Evolutionary conservation across 2,113 vertebrate genomes (phyloP).

Genomic region (Gallinago jamesoni): DNA sequence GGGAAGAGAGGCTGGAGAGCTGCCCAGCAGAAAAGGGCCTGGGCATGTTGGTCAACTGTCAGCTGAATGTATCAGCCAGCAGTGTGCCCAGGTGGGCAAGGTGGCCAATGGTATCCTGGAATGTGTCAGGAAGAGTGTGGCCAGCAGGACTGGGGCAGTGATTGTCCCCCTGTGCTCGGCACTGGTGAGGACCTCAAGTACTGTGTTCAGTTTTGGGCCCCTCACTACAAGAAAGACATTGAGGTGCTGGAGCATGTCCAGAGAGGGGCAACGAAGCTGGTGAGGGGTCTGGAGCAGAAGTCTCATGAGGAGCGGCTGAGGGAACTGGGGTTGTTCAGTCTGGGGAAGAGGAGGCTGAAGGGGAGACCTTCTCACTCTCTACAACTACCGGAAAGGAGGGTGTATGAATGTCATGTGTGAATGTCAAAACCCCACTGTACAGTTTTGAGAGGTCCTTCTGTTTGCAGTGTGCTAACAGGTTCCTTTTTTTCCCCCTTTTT

Average conservation of each 20-base stretch:
- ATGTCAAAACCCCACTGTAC: rapidly evolving
- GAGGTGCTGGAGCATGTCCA: background rate
- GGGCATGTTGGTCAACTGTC: background rate
- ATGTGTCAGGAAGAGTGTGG: background rate
- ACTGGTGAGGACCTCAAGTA: background rate
- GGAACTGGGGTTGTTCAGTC: background rate
- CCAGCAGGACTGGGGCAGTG: background rate
- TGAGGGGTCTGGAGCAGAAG: background rate
- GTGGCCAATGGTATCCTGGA: too few relatives aligned
- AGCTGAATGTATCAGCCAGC: background rate
- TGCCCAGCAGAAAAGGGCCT: background rate
- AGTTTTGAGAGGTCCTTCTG: background rate
- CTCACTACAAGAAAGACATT: background rate
- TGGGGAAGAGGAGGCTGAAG: background rate
- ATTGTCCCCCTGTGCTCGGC: background rate
- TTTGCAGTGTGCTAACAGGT: background rate
- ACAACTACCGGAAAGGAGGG: background rate
- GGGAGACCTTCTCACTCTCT: background rate
- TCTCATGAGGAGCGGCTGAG: background rate
- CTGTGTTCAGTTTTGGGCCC: background rate
- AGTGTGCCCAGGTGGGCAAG: too few relatives aligned
- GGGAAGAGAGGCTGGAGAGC: background rate
- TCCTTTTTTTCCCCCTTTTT: rapidly evolving
- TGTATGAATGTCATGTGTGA: background rate
- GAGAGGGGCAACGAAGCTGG: background rate